Conservation (phyloP, 1,140 invertebrate species). For the Archivesica marissinica region DNA sequence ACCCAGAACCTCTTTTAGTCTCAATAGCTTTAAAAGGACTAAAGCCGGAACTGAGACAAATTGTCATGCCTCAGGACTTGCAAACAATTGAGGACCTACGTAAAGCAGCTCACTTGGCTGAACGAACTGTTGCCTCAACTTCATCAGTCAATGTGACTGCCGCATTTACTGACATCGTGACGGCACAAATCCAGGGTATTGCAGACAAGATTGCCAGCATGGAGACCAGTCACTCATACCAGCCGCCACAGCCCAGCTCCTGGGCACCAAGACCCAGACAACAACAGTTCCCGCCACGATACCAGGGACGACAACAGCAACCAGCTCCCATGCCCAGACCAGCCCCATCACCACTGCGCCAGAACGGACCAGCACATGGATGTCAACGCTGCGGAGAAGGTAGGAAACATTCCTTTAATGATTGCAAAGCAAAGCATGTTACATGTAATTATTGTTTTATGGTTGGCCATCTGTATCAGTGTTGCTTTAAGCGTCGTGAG, state of each 20-base stretch:
- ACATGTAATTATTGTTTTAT: background rate
- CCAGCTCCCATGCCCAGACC: too few relatives aligned
- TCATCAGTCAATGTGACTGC: background rate
- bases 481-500: background rate
- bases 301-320: background rate
- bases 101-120: background rate
- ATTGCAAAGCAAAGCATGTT: background rate
- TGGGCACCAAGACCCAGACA: background rate
- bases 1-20: background rate
- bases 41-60: background rate
- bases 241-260: background rate
- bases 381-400: background rate
- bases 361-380: background rate
- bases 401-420: slow-evolving; percentile 9
- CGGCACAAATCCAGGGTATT: background rate
- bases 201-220: background rate
- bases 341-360: background rate
- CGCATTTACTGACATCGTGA: background rate
- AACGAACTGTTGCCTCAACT: background rate
- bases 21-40: background rate
- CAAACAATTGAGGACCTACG: background rate
- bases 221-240: background rate
- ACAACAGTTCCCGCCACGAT: background rate
- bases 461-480: background rate
- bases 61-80: background rate